Evolutionary conservation across 2,888 invertebrate species (phyloP).

Genomic region (Ennomos fuscantarius): DNA sequence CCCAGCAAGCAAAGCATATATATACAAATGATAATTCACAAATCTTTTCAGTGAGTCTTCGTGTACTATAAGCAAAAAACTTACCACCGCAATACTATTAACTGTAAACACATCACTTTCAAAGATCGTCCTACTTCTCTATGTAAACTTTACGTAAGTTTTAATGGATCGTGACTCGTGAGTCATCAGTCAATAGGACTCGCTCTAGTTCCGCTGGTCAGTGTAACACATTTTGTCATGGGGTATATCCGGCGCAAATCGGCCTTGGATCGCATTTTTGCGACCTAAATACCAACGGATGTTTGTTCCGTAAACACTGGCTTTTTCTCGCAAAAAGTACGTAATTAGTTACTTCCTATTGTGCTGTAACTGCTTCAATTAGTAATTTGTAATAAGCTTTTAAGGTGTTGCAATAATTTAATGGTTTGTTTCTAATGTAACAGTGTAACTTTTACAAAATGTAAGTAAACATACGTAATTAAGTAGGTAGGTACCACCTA

Average conservation of each 20-base stretch:
- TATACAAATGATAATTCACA: no score
- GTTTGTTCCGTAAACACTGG: slow-evolving; percentile 62
- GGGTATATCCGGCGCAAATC: slow-evolving; percentile 53
- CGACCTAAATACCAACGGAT: slow-evolving; percentile 61
- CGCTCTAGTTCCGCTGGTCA: slow-evolving; percentile 57
- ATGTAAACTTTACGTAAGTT: slow-evolving; percentile 51
- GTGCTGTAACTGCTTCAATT: slow-evolving; percentile 21
- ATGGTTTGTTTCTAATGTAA: neutral
- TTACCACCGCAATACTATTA: slow-evolving; percentile 10
- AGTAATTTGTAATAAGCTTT: slow-evolving; percentile 3
- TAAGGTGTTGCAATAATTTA: neutral
- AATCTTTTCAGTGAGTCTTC: no score
- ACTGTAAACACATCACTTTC: slow-evolving; percentile 16
- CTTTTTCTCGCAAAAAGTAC: slow-evolving; percentile 40
- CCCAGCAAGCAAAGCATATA: no score
- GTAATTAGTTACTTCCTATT: slow-evolving; percentile 29
- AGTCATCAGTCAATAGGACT: slow-evolving; percentile 52
- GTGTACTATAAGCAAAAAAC: neutral
- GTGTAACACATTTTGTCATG: slow-evolving; percentile 54
- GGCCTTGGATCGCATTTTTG: slow-evolving; percentile 57
- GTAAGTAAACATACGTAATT: no score
- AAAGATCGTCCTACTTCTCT: slow-evolving; percentile 30
- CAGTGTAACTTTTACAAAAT: no score
- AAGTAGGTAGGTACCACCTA: no score
- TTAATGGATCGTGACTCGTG: slow-evolving; percentile 54